phyloP scores from a whole-genome alignment of 2,113 vertebrate genomes.

The Sinocyclocheilus anshuiensis region DNA sequence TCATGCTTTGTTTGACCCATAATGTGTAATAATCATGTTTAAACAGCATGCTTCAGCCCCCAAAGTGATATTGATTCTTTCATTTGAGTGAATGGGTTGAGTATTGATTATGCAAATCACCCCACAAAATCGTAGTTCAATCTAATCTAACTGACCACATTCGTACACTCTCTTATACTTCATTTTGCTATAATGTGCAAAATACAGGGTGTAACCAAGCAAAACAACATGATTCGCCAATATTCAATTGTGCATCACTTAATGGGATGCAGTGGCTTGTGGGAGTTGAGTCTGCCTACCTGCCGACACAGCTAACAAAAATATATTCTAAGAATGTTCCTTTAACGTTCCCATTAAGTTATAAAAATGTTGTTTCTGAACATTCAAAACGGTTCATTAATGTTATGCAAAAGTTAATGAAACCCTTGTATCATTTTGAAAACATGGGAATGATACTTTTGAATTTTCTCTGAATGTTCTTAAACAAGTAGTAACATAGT shows the following conservation, averaged over 20 bases:
- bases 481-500: too few species aligned
- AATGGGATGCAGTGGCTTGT: neutral
- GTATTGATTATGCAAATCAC: slow-evolving; percentile 46
- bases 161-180: slow-evolving; percentile 3
- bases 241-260: neutral
- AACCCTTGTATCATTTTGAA: too few species aligned
- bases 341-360: neutral
- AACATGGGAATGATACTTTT: too few species aligned
- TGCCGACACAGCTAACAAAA: neutral
- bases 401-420: too few species aligned
- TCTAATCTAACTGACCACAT: slow-evolving; percentile 32
- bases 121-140: slow-evolving; percentile 18
- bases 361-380: too few species aligned
- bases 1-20: slow-evolving; percentile 12
- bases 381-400: too few species aligned
- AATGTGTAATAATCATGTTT: slow-evolving; percentile 46
- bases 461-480: too few species aligned
- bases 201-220: neutral
- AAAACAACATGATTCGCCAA: slow-evolving; percentile 1
- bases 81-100: slow-evolving; percentile 37
- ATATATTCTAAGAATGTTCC: neutral
- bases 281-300: neutral
- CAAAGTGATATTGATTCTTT: slow-evolving; percentile 48
- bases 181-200: slow-evolving; percentile 2
- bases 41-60: slow-evolving; percentile 17